Evolutionary conservation across 1,140 invertebrate species (phyloP).

Genomic region (Rhynchophorus ferrugineus): DNA sequence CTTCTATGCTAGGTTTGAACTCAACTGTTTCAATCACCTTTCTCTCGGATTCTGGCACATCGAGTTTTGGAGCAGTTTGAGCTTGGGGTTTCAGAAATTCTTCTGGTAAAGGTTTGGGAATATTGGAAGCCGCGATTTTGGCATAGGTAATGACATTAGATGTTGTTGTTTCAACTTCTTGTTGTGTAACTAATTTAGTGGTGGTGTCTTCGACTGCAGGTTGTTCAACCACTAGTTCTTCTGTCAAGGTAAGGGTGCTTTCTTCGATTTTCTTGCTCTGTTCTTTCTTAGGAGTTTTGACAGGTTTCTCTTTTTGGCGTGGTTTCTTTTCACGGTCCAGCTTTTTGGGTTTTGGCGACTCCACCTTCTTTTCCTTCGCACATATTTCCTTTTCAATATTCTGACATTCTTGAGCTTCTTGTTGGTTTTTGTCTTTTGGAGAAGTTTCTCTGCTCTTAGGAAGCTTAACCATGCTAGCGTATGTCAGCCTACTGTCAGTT

Average conservation of each 20-base stretch:
- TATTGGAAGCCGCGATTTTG: conserved; percentile 13
- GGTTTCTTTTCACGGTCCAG: not conserved
- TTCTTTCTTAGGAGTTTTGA: conserved; percentile 7
- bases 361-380: not conserved
- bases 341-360: not conserved
- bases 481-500: conserved; percentile 16
- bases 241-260: not conserved
- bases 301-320: not conserved
- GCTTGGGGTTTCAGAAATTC: conserved; percentile 1
- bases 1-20: too few species aligned
- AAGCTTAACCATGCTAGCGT: conserved; percentile 21
- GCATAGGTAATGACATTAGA: conserved; percentile 18
- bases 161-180: conserved; percentile 6
- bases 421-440: conserved; percentile 7
- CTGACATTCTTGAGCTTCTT: not conserved
- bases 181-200: conserved; percentile 4
- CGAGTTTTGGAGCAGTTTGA: conserved; percentile 5
- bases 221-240: conserved; percentile 1
- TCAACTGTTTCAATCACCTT: too few species aligned
- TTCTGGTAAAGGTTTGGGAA: conserved; percentile 1
- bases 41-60: too few species aligned
- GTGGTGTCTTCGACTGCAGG: too few species aligned
- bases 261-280: not conserved
- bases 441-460: conserved; percentile 27
- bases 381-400: conserved; percentile 5